Evolutionary conservation across 2,797 vertebrate genomes (phyloP).

Genomic region (Xerus rutilus): DNA sequence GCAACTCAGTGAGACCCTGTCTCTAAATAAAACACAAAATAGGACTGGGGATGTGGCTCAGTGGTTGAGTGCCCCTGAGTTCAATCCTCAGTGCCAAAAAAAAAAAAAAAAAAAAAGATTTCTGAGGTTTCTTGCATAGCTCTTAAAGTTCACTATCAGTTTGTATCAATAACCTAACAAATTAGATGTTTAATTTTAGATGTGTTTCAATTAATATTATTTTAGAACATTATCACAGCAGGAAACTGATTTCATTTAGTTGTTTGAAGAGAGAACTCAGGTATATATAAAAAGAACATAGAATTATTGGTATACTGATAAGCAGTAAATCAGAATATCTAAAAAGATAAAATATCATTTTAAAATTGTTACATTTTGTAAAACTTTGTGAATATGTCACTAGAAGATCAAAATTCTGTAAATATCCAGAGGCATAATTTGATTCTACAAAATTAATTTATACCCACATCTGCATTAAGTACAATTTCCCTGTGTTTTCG

Average conservation of each 20-base stretch:
- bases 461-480: not conserved
- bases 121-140: slow-evolving; percentile 25
- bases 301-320: slow-evolving; percentile 29
- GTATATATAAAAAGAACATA: not conserved
- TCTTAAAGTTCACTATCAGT: slow-evolving; percentile 35
- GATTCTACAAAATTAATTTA: slow-evolving; percentile 11
- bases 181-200: slow-evolving; percentile 50
- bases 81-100: too few relatives aligned
- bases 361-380: slow-evolving; percentile 55
- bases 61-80: too few relatives aligned
- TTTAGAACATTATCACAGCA: not conserved
- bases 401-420: slow-evolving; percentile 19
- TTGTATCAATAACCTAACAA: not conserved
- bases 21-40: too few relatives aligned
- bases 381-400: slow-evolving; percentile 25
- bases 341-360: slow-evolving; percentile 12
- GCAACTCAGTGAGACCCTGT: too few relatives aligned
- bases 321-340: slow-evolving; percentile 28
- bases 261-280: slow-evolving; percentile 18
- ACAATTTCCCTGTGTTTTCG: slow-evolving; percentile 9
- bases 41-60: too few relatives aligned
- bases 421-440: not conserved
- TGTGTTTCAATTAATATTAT: slow-evolving; percentile 11
- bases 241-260: slow-evolving; percentile 11
- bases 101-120: not conserved